Evolutionary conservation across 2,797 vertebrate genomes (phyloP).

Genomic region (Sebastes diaconus): DNA sequence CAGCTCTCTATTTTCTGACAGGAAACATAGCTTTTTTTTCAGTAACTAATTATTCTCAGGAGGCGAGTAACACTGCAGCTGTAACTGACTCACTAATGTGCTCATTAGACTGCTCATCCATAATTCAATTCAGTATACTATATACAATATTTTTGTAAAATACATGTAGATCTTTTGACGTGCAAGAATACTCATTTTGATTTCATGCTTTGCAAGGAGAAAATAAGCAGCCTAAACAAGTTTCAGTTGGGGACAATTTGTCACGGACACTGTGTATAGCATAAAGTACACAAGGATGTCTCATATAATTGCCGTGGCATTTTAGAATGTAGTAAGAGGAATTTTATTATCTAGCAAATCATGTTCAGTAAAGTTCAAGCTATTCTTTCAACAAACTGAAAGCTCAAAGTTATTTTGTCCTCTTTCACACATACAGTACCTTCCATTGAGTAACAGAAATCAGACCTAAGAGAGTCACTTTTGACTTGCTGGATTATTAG

Average conservation of each 20-base stretch:
- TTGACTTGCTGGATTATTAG: background rate
- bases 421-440: background rate
- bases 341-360: slow-evolving; percentile 45
- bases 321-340: slow-evolving; percentile 19
- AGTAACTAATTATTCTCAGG: slow-evolving; percentile 10
- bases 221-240: slow-evolving; percentile 8
- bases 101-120: slow-evolving; percentile 24
- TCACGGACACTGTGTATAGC: slow-evolving; percentile 21
- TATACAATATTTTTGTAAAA: background rate
- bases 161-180: slow-evolving; percentile 6
- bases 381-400: slow-evolving; percentile 14
- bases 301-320: slow-evolving; percentile 45
- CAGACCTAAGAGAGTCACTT: background rate
- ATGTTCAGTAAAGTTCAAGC: slow-evolving; percentile 43
- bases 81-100: slow-evolving; percentile 24
- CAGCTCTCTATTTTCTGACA: background rate
- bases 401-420: background rate
- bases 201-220: background rate
- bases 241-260: slow-evolving; percentile 31
- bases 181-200: background rate
- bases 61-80: slow-evolving; percentile 1
- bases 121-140: slow-evolving; percentile 15
- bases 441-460: background rate
- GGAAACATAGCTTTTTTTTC: background rate
- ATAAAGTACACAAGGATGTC: slow-evolving; percentile 10